Evolutionary conservation across 53 echinoderm and acorn worm species (phyloP), one percentile per base, ranked within the genome.

Genomic region (Hippasteria phrygiana): DNA sequence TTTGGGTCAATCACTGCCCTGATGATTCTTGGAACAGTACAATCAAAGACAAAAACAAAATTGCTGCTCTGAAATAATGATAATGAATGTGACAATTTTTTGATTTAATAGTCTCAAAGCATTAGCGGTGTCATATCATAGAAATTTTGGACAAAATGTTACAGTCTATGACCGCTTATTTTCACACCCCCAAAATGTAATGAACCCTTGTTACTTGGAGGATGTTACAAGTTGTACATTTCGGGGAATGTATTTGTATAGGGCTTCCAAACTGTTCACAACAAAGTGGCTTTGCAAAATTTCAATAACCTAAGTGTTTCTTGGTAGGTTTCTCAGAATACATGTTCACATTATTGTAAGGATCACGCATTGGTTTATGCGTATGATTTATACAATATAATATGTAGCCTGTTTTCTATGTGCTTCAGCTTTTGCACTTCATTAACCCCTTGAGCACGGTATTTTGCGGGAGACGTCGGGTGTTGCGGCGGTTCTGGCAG

Each of bases 11-110:
- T 72, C 40, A 72, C 43, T 72, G 40, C 37, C 59, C 26, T 3
- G n/a, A 17, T 72, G 72, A 41, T 72, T 39, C 16, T 42, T 59
- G 59, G 26, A 17, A 71, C 20, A 11, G 36, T 67, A 26, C 17
- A 16, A 67, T 14, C 17, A 29, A 31, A 11, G 36, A 17, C 2
- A 36, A 67, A 34, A 67, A 33, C 5, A 66, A 72, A 38, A 41
- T 34, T 72, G 72, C 72, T 72, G 72, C 72, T 41, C 72, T 41
- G 42, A 72, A 3, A 40, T 2, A 59, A 59, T 24, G n/a, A 72
- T 40, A 72, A 24, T 72, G 41, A 72, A 32, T 66, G 67, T 66
- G 67, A 66, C 33, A 0, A 66, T 66, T 66, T 6, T 9, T 59
- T 3, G n/a, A 59, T n/a, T 1, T 66, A 36, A 26, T 66, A 35